Base-by-base conservation (phyloP, 2,888 invertebrate genomes). In the Ormyrus nitidulus region DNA sequence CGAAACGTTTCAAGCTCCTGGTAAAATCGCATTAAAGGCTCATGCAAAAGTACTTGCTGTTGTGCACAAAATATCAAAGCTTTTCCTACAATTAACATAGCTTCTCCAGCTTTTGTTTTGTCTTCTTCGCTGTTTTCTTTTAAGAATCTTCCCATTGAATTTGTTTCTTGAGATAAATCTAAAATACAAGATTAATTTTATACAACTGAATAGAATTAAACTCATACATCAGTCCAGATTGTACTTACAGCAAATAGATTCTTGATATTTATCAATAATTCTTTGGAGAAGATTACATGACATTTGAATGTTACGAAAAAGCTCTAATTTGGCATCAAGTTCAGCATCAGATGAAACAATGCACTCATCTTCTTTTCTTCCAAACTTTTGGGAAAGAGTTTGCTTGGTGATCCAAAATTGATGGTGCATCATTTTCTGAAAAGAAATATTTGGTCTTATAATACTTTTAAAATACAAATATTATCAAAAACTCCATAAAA, bases 341-440 rank as follows among this genome's bases (percentile, higher is more conserved):
- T 98, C 97, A 0, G 98, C 96, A 91, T 99, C 99, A 0, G 98
- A 98, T 11, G 99, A 95, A 46, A 98, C 95, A 84, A 99, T 95
- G 92, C 97, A 97, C 85, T 98, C 98, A 90, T 99, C 99, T 92
- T 99, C 99, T 92, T 99, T 99, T 86, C 96, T 96, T 53, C 98
- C 98, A 70, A 99, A 92, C 92, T 97, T 98, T 87, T 97, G 93
- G 84, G 97, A 94, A 65, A 99, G 95, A 79, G 96, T 95, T 91
- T 99, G 99, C 90, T 99, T 99, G 7, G 99, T 99, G 77, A 99
- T 96, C 99, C 99, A 99, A 91, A 97, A 99, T 85, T 98, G 98
- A 91, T 98, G 97, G 91, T 98, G 97, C 94, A 98, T 95, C 88
- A 94, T 34, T 94, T 19, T 48, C 11, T 53, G 1, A 19, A 48